Base-by-base conservation (phyloP, 2,888 invertebrate species). In the Phyto melanocephala region DNA sequence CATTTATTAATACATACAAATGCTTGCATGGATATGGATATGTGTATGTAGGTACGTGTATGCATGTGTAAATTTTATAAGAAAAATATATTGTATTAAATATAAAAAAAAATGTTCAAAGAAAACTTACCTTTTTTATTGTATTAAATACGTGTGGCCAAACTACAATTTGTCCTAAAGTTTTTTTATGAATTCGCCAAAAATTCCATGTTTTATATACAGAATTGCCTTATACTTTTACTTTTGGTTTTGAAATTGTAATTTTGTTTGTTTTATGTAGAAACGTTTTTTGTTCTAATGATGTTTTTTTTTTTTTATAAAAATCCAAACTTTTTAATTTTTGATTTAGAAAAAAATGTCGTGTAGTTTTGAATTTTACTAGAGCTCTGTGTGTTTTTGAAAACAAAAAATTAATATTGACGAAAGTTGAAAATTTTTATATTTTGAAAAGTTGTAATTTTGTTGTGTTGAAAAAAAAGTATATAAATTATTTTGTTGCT, bases 291-390 rank as follows among this genome's bases (percentile, higher is more conserved):
- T 45, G 8, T 54, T 28, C 1, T 35, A 17, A 33, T 33, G 20
- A 4, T 35, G 15, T 22, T 54, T 70, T 63, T 63, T 50, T 67
- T 65, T 68, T 74, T 45, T 71, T 65, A 70, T 78, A 78, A 79
- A 82, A 72, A 76, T 47, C 82, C 75, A 82, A 82, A 82, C 75
- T 79, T 79, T 78, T n/a, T 52, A 81, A 75, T 82, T 82, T 82
- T 82, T 79, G 67, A 45, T 70, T 80, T 68, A 74, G 62, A 80
- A 80, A 72, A 79, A 67, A 74, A 67, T 67, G 58, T 60, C 24
- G 33, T 58, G 28, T 47, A 45, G 3, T 67, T 79, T 67, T 65
- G 20, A 17, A 52, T 72, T 82, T 79, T 71, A 82, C 82, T 82
- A 82, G 82, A 82, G 82, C 82, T 76, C 75, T 82, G 82, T 42